phyloP scores from a whole-genome alignment of 2,888 invertebrate species.

The Esperia sulphurella region DNA sequence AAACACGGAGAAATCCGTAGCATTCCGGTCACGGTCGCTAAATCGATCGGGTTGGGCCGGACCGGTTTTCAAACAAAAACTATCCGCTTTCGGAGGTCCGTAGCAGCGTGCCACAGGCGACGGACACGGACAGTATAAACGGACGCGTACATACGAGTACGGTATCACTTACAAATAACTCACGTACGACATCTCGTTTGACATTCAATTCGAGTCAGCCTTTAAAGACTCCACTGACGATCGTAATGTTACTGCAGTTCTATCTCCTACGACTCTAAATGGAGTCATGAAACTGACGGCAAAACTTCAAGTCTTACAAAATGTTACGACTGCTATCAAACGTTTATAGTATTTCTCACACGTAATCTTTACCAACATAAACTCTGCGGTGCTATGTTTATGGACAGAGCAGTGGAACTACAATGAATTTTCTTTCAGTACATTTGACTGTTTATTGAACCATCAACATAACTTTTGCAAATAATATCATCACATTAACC shows the following conservation, averaged over 20 bases:
- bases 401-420: too few species aligned
- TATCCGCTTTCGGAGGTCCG: slow-evolving; percentile 22
- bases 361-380: too few species aligned
- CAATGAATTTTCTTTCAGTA: too few species aligned
- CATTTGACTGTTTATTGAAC: not conserved
- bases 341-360: too few species aligned
- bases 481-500: slow-evolving; percentile 36
- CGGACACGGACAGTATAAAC: slow-evolving; percentile 24
- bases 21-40: slow-evolving; percentile 43
- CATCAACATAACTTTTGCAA: slow-evolving; percentile 30
- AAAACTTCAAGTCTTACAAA: slow-evolving; percentile 30
- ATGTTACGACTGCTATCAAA: too few species aligned
- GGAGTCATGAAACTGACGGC: slow-evolving; percentile 5
- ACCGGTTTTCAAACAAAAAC: slow-evolving; percentile 44
- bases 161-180: slow-evolving; percentile 28
- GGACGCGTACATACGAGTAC: slow-evolving; percentile 11
- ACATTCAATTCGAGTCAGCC: slow-evolving; percentile 22
- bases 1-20: slow-evolving; percentile 15
- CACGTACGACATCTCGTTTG: slow-evolving; percentile 22
- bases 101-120: slow-evolving; percentile 18
- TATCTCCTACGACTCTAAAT: too few species aligned
- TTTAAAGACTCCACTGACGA: not conserved
- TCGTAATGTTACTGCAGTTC: not conserved
- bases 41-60: slow-evolving; percentile 28
- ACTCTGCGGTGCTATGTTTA: too few species aligned